Evolutionary conservation across 2,113 vertebrate species (phyloP).

Genomic region (Tragelaphus imberbis): DNA sequence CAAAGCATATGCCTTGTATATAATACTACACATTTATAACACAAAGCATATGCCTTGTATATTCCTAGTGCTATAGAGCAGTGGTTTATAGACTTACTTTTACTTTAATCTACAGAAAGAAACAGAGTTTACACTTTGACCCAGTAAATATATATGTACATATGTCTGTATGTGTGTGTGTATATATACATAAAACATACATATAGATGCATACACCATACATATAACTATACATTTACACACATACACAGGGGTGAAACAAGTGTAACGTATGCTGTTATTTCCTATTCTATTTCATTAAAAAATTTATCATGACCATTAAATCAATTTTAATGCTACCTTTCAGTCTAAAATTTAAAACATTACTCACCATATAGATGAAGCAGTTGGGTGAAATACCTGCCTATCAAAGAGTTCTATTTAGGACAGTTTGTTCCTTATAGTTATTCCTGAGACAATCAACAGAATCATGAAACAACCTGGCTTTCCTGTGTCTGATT

Average conservation of each 20-base stretch:
- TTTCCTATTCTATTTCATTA: neutral
- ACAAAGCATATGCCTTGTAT: neutral
- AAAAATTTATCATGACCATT: neutral
- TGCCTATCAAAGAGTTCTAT: neutral
- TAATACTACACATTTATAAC: neutral
- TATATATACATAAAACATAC: neutral
- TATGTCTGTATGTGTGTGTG: neutral
- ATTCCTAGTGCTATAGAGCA: neutral
- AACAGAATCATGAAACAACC: neutral
- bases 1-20: neutral
- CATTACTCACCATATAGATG: neutral
- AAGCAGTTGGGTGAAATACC: neutral
- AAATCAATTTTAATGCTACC: constrained; percentile 12
- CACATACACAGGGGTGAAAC: neutral
- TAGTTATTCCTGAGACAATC: neutral
- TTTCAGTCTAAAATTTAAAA: constrained; percentile 5
- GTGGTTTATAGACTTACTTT: neutral
- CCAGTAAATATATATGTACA: neutral
- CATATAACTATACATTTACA: neutral
- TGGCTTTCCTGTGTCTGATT: neutral
- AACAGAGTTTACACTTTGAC: neutral
- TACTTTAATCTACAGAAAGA: neutral
- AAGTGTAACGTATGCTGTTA: neutral
- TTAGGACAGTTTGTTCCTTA: neutral
- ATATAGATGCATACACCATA: neutral